Evolutionary conservation across 2,888 invertebrate species (phyloP), one percentile per base, ranked within the genome.

Genomic region (Molorchus minor): DNA sequence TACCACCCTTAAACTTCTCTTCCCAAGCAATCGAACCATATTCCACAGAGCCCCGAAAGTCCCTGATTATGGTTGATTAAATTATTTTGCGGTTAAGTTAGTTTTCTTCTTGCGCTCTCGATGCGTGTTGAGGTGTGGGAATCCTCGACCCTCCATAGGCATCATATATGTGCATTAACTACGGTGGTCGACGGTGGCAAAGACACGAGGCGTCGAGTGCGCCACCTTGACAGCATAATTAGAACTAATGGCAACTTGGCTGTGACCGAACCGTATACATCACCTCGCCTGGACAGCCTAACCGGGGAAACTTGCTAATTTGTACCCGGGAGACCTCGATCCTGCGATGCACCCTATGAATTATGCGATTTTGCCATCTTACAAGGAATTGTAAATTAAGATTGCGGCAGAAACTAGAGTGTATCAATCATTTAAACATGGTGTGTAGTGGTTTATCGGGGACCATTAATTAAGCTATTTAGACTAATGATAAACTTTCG

Each of bases 271-370:
- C 59, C 70, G 68, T 71, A 76, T 78, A 74, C 74, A 76, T 77
- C 75, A 77, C 74, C 64, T 63, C 53, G 56, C 40, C 57, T 65
- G 75, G 74, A 75, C 70, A 71, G 67, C 58, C 61, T 64, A 64
- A 68, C 67, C 57, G 69, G 65, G 65, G 71, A 71, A 76, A 76
- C 73, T 77, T 77, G 77, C 76, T 78, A 78, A 78, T 78, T 77
- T 73, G 74, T 69, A 67, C 77, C 72, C 77, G 41, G 41, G 76
- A 73, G 77, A 71, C 69, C 62, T 61, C 58, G 60, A 63, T 58
- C 56, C 64, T 62, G 58, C 64, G 67, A 68, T 68, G 65, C 65
- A 65, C 69, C 65, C 64, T 66, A 71, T 72, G 71, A 72, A 65
- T 73, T 73, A 71, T 70, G 64, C 62, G 59, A 45, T 58, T 65